Evolutionary conservation across 2,797 vertebrate genomes (phyloP).

Genomic region (Phrynocephalus guinanensis): DNA sequence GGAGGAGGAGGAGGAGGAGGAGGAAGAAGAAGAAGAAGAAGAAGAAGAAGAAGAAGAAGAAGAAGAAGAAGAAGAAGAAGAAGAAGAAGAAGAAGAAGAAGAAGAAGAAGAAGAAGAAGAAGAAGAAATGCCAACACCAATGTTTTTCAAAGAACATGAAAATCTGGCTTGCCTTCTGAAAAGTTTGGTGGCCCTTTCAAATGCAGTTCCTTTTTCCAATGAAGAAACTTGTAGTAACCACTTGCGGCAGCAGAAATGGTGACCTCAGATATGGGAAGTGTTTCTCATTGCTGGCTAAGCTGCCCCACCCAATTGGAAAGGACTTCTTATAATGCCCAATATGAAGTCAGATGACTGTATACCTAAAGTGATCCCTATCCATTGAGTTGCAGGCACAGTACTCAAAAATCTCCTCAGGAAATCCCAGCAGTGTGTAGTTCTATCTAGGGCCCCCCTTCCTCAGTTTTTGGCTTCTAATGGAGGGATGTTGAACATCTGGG

Average conservation of each 20-base stretch:
- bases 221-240: neutral
- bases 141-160: neutral
- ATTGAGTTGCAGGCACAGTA: neutral
- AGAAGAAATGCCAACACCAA: no score
- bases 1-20: no score
- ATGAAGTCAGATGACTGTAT: neutral
- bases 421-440: no score
- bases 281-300: neutral
- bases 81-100: no score
- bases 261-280: neutral
- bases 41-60: no score
- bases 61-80: no score
- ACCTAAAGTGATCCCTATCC: neutral
- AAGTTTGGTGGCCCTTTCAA: neutral
- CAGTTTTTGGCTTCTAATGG: no score
- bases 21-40: no score
- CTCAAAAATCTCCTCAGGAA: no score
- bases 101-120: no score
- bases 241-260: neutral
- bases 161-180: neutral
- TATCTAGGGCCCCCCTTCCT: no score
- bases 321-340: neutral
- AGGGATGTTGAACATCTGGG: no score
- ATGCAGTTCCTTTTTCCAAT: neutral
- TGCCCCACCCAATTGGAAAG: neutral